phyloP scores from a whole-genome alignment of 2,113 vertebrate genomes.

The Tamias sibiricus region DNA sequence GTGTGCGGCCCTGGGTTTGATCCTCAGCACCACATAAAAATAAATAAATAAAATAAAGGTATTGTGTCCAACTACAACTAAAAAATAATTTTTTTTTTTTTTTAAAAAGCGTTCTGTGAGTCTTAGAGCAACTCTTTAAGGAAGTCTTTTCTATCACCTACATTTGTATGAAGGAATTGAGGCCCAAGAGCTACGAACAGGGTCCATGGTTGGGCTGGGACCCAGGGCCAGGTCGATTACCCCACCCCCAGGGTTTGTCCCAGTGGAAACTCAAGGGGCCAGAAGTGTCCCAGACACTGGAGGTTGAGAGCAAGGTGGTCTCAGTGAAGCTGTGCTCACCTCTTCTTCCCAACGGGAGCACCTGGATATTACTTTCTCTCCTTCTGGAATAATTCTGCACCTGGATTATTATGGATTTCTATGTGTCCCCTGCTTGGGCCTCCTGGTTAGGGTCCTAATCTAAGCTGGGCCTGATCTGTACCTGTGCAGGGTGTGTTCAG shows the following conservation, averaged over 20 bases:
- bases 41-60: too few relatives aligned
- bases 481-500: not conserved
- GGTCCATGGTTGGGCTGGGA: not conserved
- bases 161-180: not conserved
- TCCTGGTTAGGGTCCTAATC: not conserved
- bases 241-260: not conserved
- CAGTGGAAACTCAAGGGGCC: not conserved
- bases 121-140: not conserved
- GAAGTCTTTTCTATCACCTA: not conserved
- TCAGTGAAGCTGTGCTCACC: not conserved
- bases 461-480: not conserved
- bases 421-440: not conserved
- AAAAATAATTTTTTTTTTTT: too few relatives aligned
- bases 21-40: too few relatives aligned
- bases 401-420: not conserved
- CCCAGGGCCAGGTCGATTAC: not conserved
- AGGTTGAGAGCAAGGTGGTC: not conserved
- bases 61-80: too few relatives aligned
- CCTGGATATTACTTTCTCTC: not conserved
- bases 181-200: not conserved
- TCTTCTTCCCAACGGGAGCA: not conserved
- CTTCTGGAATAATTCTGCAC: not conserved
- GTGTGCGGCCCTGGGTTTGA: too few relatives aligned
- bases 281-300: not conserved
- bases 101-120: not conserved